Evolutionary conservation across 2,797 vertebrate species (phyloP), one percentile per base, ranked within the genome.

Genomic region (Poeciliopsis turneri): DNA sequence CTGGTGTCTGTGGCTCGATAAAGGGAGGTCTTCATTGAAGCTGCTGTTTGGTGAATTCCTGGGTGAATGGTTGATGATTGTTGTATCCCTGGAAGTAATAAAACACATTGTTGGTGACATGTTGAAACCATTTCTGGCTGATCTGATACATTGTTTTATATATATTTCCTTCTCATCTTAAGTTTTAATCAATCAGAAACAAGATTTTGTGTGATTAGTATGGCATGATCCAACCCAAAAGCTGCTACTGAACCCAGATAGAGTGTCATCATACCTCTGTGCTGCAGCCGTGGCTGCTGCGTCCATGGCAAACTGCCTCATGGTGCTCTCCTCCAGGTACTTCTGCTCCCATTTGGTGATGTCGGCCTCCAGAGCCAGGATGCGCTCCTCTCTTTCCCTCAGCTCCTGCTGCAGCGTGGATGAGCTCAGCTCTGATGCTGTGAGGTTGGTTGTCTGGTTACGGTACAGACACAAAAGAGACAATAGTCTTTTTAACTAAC

Each of bases 341-440:
- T 99, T 99, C 84, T 99, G 98, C 87, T 99, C 98, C 98, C 98
- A 99, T 90, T 97, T 98, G 81, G 97, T 99, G 96, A 99, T 98
- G 88, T 99, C 98, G 0, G 98, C 98, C 90, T 99, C 98, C 84
- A 99, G 93, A 0, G 97, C 98, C 90, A 99, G 90, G 77, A 99
- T 95, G 70, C 96, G 95, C 88, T 99, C 98, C 89, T 99, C 98
- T 66, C 95, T 96, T 91, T 99, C 98, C 78, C 97, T 94, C 84
- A 99, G 90, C 85, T 97, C 96, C 91, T 98, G 97, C 0, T 97
- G 97, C 23, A 97, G 87, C 0, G 87, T 90, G 74, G 95, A 93
- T 8, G 92, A 84, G 0, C 94, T 97, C 72, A 94, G 86, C 43
- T 96, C 96, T 0, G 93, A 79, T 8, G 86, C 59, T 2, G 75